These are phyloP conservation scores for Omphaloscelis lunosa DNA, from an alignment of 2,888 invertebrate species.

Conservation along the genomic window DNA sequence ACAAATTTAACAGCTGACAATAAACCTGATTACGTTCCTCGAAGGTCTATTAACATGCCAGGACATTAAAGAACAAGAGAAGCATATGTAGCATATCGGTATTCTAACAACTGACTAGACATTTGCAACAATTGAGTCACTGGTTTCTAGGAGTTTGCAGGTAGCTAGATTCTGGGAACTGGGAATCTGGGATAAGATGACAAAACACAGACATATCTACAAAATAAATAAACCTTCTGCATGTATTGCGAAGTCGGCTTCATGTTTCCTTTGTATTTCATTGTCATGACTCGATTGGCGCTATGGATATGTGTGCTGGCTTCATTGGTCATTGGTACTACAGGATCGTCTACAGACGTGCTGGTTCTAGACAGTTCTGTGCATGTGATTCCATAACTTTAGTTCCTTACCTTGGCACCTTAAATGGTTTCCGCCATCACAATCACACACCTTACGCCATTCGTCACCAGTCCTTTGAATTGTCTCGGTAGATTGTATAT, in stretches of 20 bases:
- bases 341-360: neutral
- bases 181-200: constrained; percentile 12
- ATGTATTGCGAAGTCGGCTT: neutral
- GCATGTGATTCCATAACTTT: neutral
- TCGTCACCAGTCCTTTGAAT: neutral
- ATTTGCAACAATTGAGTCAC: constrained; percentile 49
- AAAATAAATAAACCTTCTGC: constrained; percentile 3
- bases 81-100: constrained; percentile 22
- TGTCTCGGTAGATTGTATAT: neutral
- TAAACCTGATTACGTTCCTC: constrained; percentile 43
- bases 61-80: constrained; percentile 58
- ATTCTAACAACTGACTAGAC: constrained; percentile 34
- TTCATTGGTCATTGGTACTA: neutral
- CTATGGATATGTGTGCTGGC: neutral
- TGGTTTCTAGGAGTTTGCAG: constrained; percentile 20
- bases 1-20: constrained; percentile 29
- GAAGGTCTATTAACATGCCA: constrained; percentile 33
- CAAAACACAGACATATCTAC: constrained; percentile 5
- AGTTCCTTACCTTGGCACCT: neutral
- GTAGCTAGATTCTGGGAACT: constrained; percentile 8
- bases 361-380: neutral
- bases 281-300: constrained; percentile 5
- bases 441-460: neutral
- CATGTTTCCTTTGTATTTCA: neutral
- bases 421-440: too few species aligned